Evolutionary conservation across 2,113 vertebrate genomes (phyloP), one percentile per base, ranked within the genome.

Genomic region (Lagopus muta): DNA sequence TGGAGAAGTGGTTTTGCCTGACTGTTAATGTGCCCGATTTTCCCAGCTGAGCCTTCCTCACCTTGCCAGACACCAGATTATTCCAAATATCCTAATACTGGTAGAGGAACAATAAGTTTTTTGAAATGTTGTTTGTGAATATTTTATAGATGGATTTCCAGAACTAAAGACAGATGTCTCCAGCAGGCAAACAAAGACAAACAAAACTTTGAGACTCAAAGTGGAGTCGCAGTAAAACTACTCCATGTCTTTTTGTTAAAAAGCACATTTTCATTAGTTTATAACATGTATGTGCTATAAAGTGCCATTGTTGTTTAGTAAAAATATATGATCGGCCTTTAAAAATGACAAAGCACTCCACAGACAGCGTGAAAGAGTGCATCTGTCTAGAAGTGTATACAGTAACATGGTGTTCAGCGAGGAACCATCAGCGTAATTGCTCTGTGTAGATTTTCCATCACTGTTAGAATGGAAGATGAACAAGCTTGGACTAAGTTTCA

Each of bases 381-480:
- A 27, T 45, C 43, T 73, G 43, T 80, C 85, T 77, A 20, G 69
- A 58, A 61, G 24, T 57, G 32, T 6, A 4, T 11, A 15, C 5
- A 2, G 7, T 36, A 32, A 21, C 18, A 2, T 13, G 30, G 13
- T 65, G 58, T 13, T 45, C 47, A 28, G 0, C 22, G n/a, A 45
- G 40, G 13, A 86, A 7, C 32, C 27, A 27, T 7, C 12, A 24
- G 17, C 50, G 13, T 66, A 50, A 58, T 22, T 43, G 8, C 34
- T 32, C 8, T 21, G 0, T 47, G 30, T 34, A 32, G 21, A 16
- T 61, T 91, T 84, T 84, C 52, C 17, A 9, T 76, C 24, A 3
- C 20, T 48, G 4, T 71, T 40, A 8, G 58, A 38, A 80, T 52
- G 18, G 9, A 58, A 22, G 17, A 15, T 32, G 15, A 70, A 32